A percentile compares a stretch with the other conserved stretches of the same genome.
Conservation (phyloP, 2,113 vertebrate species). For the Chaenocephalus aceratus region DNA sequence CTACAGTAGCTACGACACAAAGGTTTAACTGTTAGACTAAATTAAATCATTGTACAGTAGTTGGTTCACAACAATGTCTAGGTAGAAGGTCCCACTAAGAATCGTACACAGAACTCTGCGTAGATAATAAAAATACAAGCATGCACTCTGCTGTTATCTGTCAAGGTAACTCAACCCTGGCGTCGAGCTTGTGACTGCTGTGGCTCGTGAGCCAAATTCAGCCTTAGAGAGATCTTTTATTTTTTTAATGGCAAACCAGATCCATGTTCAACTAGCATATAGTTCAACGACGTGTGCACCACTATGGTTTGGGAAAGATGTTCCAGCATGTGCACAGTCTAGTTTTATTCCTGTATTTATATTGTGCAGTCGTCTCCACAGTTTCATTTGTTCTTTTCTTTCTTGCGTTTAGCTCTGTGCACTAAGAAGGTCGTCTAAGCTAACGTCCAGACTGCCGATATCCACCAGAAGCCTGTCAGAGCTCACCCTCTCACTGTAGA, state of each 20-base stretch:
- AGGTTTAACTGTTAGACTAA: slow-evolving; percentile 75
- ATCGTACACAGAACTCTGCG: slow-evolving; percentile 72
- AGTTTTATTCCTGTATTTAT: slow-evolving; percentile 39
- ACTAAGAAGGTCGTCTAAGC: slow-evolving; percentile 69
- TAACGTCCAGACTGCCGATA: slow-evolving; percentile 78
- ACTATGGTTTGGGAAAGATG: slow-evolving; percentile 38
- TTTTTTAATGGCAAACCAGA: slow-evolving; percentile 52
- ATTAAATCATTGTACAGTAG: slow-evolving; percentile 77
- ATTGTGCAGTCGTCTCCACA: slow-evolving; percentile 61
- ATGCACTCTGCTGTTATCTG: slow-evolving; percentile 75
- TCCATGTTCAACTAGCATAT: slow-evolving; percentile 70
- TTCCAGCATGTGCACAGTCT: slow-evolving; percentile 57
- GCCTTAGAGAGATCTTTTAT: slow-evolving; percentile 32
- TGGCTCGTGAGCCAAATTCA: slow-evolving; percentile 54
- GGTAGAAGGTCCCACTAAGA: slow-evolving; percentile 81
- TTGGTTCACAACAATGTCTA: slow-evolving; percentile 76
- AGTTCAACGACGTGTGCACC: slow-evolving; percentile 59
- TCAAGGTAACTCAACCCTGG: slow-evolving; percentile 52
- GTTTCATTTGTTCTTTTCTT: slow-evolving; percentile 37
- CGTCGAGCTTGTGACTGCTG: slow-evolving; percentile 47
- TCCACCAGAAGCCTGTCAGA: slow-evolving; percentile 75
- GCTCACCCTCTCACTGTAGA: slow-evolving; percentile 74
- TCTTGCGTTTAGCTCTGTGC: slow-evolving; percentile 54
- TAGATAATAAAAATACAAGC: slow-evolving; percentile 75
- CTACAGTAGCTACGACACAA: slow-evolving; percentile 84